Conservation (phyloP, 92 coral and sea anemone genomes). For the Zoanthus sociatus region DNA sequence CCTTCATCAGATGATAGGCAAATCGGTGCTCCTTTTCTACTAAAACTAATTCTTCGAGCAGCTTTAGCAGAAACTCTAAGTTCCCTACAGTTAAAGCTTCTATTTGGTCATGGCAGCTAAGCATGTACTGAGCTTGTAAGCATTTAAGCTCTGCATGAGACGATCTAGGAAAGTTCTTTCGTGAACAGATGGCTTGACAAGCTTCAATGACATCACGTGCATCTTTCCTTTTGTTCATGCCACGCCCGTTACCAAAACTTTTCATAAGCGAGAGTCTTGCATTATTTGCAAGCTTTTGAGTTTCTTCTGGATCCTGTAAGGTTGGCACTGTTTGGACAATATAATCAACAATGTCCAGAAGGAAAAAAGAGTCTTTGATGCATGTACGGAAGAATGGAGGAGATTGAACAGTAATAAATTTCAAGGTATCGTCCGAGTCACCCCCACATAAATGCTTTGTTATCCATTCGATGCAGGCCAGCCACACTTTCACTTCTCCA, state of each 20-base stretch:
- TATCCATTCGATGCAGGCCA: conserved; percentile 85
- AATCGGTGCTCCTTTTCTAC: conserved; percentile 52
- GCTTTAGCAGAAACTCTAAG: conserved; percentile 63
- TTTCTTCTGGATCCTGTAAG: conserved; percentile 77
- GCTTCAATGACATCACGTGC: conserved; percentile 69
- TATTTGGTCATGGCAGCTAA: conserved; percentile 60
- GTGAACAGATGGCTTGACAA: conserved; percentile 64
- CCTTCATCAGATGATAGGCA: conserved; percentile 74
- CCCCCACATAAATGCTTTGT: conserved; percentile 62
- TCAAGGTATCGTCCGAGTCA: conserved; percentile 67
- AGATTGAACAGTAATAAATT: conserved; percentile 61
- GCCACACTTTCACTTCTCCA: conserved; percentile 93
- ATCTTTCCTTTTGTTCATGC: conserved; percentile 40
- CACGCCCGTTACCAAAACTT: conserved; percentile 45
- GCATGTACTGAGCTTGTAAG: conserved; percentile 72
- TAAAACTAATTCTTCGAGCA: conserved; percentile 73
- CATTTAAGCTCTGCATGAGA: conserved; percentile 72
- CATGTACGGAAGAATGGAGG: conserved; percentile 83
- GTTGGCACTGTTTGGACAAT: conserved; percentile 67
- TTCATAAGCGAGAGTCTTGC: conserved; percentile 69
- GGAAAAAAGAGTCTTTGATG: conserved; percentile 77
- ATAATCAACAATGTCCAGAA: conserved; percentile 74
- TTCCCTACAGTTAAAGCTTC: conserved; percentile 42
- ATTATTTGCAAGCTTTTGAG: conserved; percentile 57
- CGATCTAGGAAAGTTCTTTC: conserved; percentile 68